These are phyloP conservation scores for Hirtodrosophila alboralis DNA, from an alignment of 2,888 invertebrate genomes.

Conservation along the genomic window DNA sequence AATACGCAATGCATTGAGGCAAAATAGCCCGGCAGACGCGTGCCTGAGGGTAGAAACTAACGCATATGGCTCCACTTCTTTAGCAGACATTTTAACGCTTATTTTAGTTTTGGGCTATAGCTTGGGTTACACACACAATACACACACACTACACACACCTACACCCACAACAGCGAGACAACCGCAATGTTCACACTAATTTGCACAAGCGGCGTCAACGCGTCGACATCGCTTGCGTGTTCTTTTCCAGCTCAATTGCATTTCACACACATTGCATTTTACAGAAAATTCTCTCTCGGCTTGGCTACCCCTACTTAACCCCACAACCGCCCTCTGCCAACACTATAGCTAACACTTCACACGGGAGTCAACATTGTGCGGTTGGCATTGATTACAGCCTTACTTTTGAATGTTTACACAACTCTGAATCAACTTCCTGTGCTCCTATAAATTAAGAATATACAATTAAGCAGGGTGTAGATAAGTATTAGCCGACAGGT, in stretches of 20 bases:
- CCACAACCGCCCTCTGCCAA: neutral
- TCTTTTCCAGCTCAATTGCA: conserved; percentile 70
- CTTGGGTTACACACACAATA: conserved; percentile 34
- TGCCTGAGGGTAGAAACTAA: conserved; percentile 27
- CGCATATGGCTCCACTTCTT: conserved; percentile 64
- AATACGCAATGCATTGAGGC: conserved; percentile 67
- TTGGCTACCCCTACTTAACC: conserved; percentile 1
- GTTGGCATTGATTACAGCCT: conserved; percentile 20
- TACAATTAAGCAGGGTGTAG: no score
- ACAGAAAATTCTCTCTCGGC: conserved; percentile 23
- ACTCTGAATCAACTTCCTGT: neutral
- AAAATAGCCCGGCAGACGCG: conserved; percentile 33
- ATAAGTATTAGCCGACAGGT: no score
- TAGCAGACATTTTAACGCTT: conserved; percentile 80
- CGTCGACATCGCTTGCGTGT: conserved; percentile 45
- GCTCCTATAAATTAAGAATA: no score
- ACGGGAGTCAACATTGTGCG: conserved; percentile 7
- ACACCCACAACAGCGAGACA: conserved; percentile 5
- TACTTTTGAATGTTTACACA: conserved; percentile 5
- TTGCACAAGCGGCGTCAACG: conserved; percentile 58
- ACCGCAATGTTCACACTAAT: conserved; percentile 73
- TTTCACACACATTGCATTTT: conserved; percentile 49
- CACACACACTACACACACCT: conserved; percentile 8
- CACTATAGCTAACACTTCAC: no score
- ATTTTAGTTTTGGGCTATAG: conserved; percentile 70